Evolutionary conservation across 2,113 vertebrate genomes (phyloP).

Genomic region (Empidonax traillii): DNA sequence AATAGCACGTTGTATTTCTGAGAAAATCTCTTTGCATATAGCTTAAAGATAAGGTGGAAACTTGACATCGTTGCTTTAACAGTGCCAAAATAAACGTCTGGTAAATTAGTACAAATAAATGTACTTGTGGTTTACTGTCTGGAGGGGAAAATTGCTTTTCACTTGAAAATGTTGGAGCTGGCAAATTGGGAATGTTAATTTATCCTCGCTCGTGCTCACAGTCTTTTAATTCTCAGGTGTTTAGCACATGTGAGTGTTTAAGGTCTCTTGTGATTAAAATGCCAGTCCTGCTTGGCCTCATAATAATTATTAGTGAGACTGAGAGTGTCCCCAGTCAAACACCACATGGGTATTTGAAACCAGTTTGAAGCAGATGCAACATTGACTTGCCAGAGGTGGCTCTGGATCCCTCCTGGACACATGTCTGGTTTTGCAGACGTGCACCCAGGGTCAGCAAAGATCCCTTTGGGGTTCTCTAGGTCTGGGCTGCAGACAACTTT

Average conservation of each 20-base stretch:
- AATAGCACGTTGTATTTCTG: background rate
- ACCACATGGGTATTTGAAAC: rapidly evolving
- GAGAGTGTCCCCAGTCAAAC: background rate
- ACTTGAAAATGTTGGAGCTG: background rate
- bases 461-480: background rate
- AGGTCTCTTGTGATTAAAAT: background rate
- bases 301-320: background rate
- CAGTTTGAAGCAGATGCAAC: background rate
- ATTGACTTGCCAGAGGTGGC: background rate
- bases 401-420: background rate
- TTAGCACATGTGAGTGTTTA: background rate
- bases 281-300: background rate
- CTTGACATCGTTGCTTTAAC: background rate
- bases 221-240: constrained; percentile 11
- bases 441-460: background rate
- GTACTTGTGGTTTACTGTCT: background rate
- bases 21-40: background rate
- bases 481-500: background rate
- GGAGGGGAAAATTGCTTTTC: constrained; percentile 9
- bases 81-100: background rate
- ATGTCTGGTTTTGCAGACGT: rapidly evolving
- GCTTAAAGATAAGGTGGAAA: background rate
- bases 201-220: background rate
- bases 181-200: constrained; percentile 20
- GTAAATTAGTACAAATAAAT: constrained; percentile 22